Evolutionary conservation across 2,888 invertebrate species (phyloP).

Genomic region (Argyresthia goedartella): DNA sequence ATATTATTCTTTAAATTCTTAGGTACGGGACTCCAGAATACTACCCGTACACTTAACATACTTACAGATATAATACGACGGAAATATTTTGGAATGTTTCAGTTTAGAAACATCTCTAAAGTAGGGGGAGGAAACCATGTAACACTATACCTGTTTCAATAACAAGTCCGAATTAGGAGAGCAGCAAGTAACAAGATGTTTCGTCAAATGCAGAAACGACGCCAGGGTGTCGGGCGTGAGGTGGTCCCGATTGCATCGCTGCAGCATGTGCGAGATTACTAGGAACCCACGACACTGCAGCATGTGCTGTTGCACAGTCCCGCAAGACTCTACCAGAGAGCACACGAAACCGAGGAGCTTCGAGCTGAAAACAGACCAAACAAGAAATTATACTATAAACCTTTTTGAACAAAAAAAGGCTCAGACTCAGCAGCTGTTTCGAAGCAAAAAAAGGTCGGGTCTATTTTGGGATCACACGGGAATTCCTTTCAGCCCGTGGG

Average conservation of each 20-base stretch:
- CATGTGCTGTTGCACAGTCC: constrained; percentile 99
- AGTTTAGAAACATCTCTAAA: not conserved
- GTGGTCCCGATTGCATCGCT: constrained; percentile 93
- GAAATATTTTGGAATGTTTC: no score
- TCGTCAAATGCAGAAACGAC: constrained; percentile 91
- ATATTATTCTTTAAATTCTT: no score
- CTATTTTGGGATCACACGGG: no score
- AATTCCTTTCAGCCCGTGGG: no score
- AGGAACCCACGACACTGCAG: constrained; percentile 98
- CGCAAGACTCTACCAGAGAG: constrained; percentile 95
- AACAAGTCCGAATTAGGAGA: constrained; percentile 93
- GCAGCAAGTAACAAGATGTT: constrained; percentile 93
- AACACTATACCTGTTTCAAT: constrained; percentile 83
- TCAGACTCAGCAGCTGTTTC: no score
- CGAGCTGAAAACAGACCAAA: constrained; percentile 72
- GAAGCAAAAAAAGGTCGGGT: no score
- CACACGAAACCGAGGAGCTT: constrained; percentile 97
- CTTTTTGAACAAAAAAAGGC: no score
- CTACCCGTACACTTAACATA: no score
- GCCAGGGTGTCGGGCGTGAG: constrained; percentile 94
- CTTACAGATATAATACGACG: no score
- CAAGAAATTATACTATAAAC: not conserved
- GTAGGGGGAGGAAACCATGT: not conserved
- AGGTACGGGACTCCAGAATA: no score
- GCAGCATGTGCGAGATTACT: constrained; percentile 97